These are phyloP conservation scores for Gymnoscopelus microlampas DNA, from an alignment of 2,797 vertebrate genomes.

Conservation along the genomic window DNA sequence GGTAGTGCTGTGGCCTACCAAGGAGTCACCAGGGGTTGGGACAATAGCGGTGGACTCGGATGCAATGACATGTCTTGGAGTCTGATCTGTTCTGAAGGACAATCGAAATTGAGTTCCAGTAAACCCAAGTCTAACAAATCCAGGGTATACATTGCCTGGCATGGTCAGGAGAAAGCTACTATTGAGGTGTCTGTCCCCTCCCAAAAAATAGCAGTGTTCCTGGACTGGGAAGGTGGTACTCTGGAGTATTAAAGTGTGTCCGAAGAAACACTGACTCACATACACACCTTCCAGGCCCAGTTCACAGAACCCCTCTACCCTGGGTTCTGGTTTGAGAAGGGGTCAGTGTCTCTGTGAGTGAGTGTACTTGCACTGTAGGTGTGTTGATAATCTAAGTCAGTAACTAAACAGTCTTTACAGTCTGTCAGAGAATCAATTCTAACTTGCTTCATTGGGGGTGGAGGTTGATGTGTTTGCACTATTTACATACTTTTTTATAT, in stretches of 20 bases:
- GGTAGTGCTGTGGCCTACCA: conserved; percentile 29
- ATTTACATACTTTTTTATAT: no score
- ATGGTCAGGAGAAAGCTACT: rapidly evolving
- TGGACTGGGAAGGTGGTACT: conserved; percentile 46
- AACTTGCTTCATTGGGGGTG: no score
- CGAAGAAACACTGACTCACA: conserved; percentile 20
- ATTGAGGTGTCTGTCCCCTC: rapidly evolving
- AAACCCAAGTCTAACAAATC: no score
- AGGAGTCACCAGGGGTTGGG: conserved; percentile 14
- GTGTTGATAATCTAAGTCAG: no score
- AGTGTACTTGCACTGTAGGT: no score
- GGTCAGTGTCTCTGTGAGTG: conserved; percentile 50
- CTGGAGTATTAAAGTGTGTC: conserved; percentile 48
- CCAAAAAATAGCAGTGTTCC: conserved; percentile 38
- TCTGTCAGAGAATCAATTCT: no score
- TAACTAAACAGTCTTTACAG: no score
- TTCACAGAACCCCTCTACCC: conserved; percentile 51
- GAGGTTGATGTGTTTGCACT: no score
- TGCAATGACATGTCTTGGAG: conserved; percentile 50
- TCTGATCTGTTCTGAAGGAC: not conserved
- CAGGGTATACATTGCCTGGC: conserved; percentile 11
- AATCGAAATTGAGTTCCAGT: no score
- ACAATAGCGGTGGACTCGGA: conserved; percentile 28
- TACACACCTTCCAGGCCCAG: conserved; percentile 38
- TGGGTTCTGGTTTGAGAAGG: conserved; percentile 44